Percentiles rank a stretch among this genome's conserved stretches.
Conservation (phyloP, 2,113 vertebrate species). For the Mustela lutreola region DNA sequence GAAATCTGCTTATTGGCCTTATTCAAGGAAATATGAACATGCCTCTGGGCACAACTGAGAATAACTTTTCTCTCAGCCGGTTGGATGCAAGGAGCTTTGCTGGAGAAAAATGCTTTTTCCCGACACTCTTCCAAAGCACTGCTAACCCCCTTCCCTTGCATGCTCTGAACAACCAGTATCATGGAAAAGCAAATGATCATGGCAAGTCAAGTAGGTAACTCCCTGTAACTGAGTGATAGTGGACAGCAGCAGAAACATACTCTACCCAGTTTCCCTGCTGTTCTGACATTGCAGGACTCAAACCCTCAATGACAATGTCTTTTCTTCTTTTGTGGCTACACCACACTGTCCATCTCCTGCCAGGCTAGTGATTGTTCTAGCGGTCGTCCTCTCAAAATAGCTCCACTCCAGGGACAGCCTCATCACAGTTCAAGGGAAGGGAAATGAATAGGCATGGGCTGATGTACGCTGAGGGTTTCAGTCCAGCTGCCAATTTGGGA, state of each 20-base stretch:
- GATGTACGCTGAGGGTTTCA: neutral
- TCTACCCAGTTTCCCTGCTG: neutral
- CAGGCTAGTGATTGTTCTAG: constrained; percentile 68
- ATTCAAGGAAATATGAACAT: neutral
- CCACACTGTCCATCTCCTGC: constrained; percentile 70
- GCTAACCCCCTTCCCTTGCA: neutral
- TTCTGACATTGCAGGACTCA: constrained; percentile 54
- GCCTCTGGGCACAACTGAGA: constrained; percentile 36
- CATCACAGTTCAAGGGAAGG: constrained; percentile 5
- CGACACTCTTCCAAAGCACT: neutral
- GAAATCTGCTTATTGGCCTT: constrained; percentile 35
- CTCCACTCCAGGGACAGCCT: constrained; percentile 50
- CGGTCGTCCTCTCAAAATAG: constrained; percentile 65
- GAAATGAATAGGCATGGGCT: constrained; percentile 41
- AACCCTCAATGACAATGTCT: constrained; percentile 30
- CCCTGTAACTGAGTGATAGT: constrained; percentile 19
- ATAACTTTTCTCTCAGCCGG: constrained; percentile 15
- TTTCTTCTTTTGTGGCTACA: constrained; percentile 67
- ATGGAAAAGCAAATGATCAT: neutral
- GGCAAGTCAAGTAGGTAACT: neutral
- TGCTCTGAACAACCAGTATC: neutral
- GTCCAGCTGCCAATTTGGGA: constrained; percentile 50
- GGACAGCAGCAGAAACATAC: neutral
- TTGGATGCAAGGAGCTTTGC: constrained; percentile 2
- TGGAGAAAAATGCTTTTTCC: neutral